phyloP scores from a whole-genome alignment of 1,140 invertebrate genomes.

The Hyphantria cunea region DNA sequence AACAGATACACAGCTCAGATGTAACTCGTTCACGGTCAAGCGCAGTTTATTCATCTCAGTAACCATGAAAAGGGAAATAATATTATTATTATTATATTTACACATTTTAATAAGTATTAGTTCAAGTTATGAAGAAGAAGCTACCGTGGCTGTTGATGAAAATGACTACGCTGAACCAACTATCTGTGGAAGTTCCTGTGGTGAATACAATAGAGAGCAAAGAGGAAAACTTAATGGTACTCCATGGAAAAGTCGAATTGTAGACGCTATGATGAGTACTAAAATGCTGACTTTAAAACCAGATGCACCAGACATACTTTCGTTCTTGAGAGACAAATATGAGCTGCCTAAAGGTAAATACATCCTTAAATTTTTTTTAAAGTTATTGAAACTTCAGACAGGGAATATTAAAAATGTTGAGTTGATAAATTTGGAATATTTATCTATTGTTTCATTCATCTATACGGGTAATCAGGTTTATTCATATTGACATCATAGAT shows the following conservation, averaged over 20 bases:
- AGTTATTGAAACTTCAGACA: background rate
- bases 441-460: no score
- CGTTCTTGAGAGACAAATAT: conserved; percentile 56
- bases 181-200: conserved; percentile 37
- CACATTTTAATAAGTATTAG: conserved; percentile 1
- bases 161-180: conserved; percentile 43
- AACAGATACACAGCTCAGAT: conserved; percentile 15
- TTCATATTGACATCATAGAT: no score
- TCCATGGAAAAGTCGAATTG: conserved; percentile 46
- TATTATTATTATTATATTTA: conserved; percentile 16
- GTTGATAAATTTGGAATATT: no score
- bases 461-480: no score
- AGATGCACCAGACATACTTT: conserved; percentile 47
- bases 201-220: conserved; percentile 28
- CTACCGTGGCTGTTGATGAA: conserved; percentile 27
- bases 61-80: conserved; percentile 10
- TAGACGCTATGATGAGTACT: conserved; percentile 57
- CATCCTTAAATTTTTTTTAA: background rate
- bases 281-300: conserved; percentile 41
- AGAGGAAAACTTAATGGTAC: conserved; percentile 28
- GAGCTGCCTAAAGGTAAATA: conserved; percentile 61
- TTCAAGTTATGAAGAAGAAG: conserved; percentile 34
- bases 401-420: no score
- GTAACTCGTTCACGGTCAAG: conserved; percentile 20
- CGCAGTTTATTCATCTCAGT: background rate